These are phyloP conservation scores for Boloria euphrosyne DNA, from an alignment of 2,888 invertebrate genomes.

Conservation along the genomic window DNA sequence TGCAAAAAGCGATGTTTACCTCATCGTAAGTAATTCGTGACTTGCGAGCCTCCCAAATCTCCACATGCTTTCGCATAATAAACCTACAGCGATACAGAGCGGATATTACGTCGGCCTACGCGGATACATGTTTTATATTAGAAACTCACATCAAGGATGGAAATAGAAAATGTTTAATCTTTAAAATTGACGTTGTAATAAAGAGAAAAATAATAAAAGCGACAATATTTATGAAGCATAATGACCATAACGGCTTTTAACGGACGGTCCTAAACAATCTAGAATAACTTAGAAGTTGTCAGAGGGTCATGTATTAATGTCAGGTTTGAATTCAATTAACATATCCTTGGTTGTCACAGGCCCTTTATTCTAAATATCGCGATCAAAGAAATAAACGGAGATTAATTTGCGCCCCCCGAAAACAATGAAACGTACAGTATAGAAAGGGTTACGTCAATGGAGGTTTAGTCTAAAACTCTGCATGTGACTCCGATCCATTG, in stretches of 20 bases:
- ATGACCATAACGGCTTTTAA: slow-evolving; percentile 7
- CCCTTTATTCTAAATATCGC: slow-evolving; percentile 67
- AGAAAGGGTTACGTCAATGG: slow-evolving; percentile 72
- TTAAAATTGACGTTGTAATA: too few species aligned
- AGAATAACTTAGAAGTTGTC: neutral
- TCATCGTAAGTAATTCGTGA: slow-evolving; percentile 31
- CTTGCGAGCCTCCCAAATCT: slow-evolving; percentile 46
- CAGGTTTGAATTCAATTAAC: slow-evolving; percentile 50
- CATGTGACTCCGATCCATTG: slow-evolving; percentile 77
- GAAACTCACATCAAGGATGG: slow-evolving; percentile 9
- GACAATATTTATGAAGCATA: slow-evolving; percentile 1
- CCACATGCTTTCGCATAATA: slow-evolving; percentile 57
- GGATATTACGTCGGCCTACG: slow-evolving; percentile 61
- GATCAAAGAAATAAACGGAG: slow-evolving; percentile 79
- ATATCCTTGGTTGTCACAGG: slow-evolving; percentile 72
- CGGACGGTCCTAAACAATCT: slow-evolving; percentile 17
- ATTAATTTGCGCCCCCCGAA: slow-evolving; percentile 75
- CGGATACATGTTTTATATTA: slow-evolving; percentile 29
- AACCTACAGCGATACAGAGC: slow-evolving; percentile 58
- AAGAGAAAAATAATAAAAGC: neutral
- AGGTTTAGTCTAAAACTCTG: slow-evolving; percentile 77
- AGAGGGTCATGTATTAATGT: slow-evolving; percentile 25
- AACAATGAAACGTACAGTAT: slow-evolving; percentile 67
- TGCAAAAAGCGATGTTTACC: slow-evolving; percentile 24
- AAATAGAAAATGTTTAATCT: slow-evolving; percentile 9